Percentiles rank a stretch among this genome's conserved stretches.
phyloP scores from a whole-genome alignment of 2,888 invertebrate genomes.

The Galeopsomyia nigrocyanea region DNA sequence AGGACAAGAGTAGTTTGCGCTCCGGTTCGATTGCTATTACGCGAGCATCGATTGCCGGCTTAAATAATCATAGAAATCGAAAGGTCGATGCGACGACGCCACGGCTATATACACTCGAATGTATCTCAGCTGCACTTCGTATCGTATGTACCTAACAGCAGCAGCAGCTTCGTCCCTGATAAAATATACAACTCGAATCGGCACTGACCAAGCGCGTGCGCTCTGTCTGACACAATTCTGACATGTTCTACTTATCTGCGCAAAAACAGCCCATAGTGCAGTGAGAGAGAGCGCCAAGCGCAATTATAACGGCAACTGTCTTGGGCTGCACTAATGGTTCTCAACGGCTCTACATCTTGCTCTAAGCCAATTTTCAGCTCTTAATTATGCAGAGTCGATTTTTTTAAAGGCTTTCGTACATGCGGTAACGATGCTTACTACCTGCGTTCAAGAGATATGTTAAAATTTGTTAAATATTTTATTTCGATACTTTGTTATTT shows the following conservation, averaged over 20 bases:
- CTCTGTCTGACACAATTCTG: constrained; percentile 44
- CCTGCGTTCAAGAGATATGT: constrained; percentile 19
- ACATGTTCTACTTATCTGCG: constrained; percentile 45
- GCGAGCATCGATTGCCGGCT: constrained; percentile 34
- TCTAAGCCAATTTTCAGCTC: constrained; percentile 4
- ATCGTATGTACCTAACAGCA: no score
- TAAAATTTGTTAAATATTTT: constrained; percentile 1
- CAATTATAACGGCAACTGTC: no score
- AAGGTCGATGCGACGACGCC: constrained; percentile 7
- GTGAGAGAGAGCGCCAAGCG: background rate
- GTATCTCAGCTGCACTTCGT: no score
- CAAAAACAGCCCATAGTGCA: background rate
- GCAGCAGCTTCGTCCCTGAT: constrained; percentile 29
- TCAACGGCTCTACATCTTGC: background rate
- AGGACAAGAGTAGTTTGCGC: background rate
- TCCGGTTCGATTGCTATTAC: constrained; percentile 35
- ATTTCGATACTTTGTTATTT: background rate
- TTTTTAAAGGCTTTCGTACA: background rate
- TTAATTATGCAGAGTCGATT: constrained; percentile 27
- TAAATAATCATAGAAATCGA: constrained; percentile 43
- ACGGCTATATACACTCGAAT: no score
- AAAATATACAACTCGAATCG: constrained; percentile 41
- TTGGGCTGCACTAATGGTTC: no score
- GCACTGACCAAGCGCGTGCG: background rate
- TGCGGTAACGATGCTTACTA: background rate